A percentile compares a stretch with the other conserved stretches of the same genome.
Evolutionary conservation across 2,113 vertebrate genomes (phyloP).

Genomic region (Oxygymnocypris stewartii): DNA sequence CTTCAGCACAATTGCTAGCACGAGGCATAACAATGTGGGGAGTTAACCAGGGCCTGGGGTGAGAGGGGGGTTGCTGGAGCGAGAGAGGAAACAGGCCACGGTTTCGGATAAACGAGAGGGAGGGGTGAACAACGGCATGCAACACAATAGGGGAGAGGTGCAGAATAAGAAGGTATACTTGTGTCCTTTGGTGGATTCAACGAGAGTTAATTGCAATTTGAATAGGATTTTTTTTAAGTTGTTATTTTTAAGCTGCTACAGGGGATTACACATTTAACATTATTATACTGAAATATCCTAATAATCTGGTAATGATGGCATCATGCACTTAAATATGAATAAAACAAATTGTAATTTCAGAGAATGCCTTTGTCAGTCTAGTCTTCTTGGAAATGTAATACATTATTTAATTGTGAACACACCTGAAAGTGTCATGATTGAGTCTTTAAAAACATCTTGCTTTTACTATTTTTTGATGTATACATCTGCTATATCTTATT

Average conservation of each 20-base stretch:
- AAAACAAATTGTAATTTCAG: not conserved
- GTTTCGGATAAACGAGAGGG: conserved; percentile 61
- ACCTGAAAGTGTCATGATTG: not conserved
- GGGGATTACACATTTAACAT: not conserved
- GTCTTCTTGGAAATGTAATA: not conserved
- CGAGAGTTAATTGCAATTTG: conserved; percentile 64
- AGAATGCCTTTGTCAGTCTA: not conserved
- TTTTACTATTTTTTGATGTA: not conserved
- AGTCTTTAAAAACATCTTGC: not conserved
- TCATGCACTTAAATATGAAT: not conserved
- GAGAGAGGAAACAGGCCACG: conserved; percentile 63
- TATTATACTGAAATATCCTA: not conserved
- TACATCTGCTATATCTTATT: not conserved
- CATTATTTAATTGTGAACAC: not conserved
- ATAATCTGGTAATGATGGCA: not conserved
- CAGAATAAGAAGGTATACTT: conserved; percentile 61
- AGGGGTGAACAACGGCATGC: conserved; percentile 37
- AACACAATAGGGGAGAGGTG: conserved; percentile 48
- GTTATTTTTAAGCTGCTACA: conserved; percentile 64
- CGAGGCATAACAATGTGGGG: conserved; percentile 76
- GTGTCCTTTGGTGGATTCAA: conserved; percentile 66
- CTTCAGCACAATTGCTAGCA: conserved; percentile 75
- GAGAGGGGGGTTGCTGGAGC: conserved; percentile 52
- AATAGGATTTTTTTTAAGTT: conserved; percentile 65
- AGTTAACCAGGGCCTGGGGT: conserved; percentile 67